phyloP scores from a whole-genome alignment of 2,888 invertebrate genomes.

The Andrena bicolor region DNA sequence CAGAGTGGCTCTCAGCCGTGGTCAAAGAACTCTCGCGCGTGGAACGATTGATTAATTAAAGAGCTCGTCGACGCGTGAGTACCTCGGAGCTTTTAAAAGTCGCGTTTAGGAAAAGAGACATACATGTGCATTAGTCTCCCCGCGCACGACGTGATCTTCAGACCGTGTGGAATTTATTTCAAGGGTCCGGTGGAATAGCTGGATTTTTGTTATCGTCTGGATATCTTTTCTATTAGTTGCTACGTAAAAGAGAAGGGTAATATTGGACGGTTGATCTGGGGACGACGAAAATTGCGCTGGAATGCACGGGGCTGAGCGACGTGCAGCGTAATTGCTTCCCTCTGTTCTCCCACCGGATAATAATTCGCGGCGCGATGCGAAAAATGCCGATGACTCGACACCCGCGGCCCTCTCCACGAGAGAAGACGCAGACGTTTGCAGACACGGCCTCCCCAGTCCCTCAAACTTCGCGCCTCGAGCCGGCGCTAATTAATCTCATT shows the following conservation, averaged over 20 bases:
- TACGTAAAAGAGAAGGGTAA: neutral
- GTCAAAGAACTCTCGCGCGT: neutral
- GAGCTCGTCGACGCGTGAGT: neutral
- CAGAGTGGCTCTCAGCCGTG: neutral
- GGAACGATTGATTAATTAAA: constrained; percentile 1
- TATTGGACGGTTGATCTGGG: constrained; percentile 5
- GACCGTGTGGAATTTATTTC: neutral
- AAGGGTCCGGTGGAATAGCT: neutral
- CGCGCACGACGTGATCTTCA: neutral
- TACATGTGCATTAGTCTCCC: too few relatives aligned
- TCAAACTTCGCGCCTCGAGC: constrained; percentile 40
- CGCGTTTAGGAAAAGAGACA: neutral
- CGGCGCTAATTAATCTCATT: constrained; percentile 76
- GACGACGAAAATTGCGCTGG: constrained; percentile 12
- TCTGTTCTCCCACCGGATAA: constrained; percentile 37
- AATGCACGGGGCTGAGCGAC: constrained; percentile 48
- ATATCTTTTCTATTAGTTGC: neutral
- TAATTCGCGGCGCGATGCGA: constrained; percentile 55
- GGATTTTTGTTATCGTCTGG: neutral
- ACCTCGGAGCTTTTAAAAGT: neutral
- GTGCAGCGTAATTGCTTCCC: constrained; percentile 50
- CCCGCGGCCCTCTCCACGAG: constrained; percentile 7
- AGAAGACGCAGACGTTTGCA: constrained; percentile 24
- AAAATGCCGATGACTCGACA: constrained; percentile 61
- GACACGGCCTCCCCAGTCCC: neutral